A percentile compares a stretch with the other conserved stretches of the same genome.
Evolutionary conservation across 1,140 invertebrate genomes (phyloP).

Genomic region (Eumeta japonica): DNA sequence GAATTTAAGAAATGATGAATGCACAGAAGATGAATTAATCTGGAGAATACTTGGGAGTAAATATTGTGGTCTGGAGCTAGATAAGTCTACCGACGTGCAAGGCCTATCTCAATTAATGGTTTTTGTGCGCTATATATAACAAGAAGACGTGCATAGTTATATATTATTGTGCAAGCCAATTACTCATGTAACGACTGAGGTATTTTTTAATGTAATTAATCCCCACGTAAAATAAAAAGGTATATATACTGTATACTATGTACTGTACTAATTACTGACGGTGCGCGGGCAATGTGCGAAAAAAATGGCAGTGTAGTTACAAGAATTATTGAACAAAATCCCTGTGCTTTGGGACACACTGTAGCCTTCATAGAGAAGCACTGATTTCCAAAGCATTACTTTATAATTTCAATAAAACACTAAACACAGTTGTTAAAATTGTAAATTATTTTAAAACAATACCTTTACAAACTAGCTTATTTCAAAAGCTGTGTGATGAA

Average conservation of each 20-base stretch:
- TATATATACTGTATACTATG: slow-evolving; percentile 19
- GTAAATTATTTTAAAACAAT: slow-evolving; percentile 33
- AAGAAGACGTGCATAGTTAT: no score
- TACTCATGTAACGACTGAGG: no score
- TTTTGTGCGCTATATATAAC: no score
- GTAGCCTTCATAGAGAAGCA: slow-evolving; percentile 31
- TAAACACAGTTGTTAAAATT: slow-evolving; percentile 19
- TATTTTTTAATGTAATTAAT: slow-evolving; percentile 24
- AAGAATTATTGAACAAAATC: slow-evolving; percentile 25
- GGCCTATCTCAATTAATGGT: no score
- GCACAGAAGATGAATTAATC: no score
- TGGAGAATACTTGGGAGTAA: no score
- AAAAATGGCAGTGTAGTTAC: slow-evolving; percentile 26
- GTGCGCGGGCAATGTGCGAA: slow-evolving; percentile 36
- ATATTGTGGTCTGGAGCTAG: no score
- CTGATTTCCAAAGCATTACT: slow-evolving; percentile 18
- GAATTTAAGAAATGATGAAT: no score
- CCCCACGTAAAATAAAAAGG: slow-evolving; percentile 23
- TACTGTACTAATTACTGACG: no score
- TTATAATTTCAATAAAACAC: slow-evolving; percentile 17
- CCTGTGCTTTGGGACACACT: slow-evolving; percentile 28
- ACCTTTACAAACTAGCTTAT: slow-evolving; percentile 26
- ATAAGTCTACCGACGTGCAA: no score
- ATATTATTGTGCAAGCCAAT: no score
- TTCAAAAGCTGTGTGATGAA: slow-evolving; percentile 28